phyloP scores from a whole-genome alignment of 30 jellyfish, hydroid and myxozoan genomes.

The Phacellophora camtschatica region DNA sequence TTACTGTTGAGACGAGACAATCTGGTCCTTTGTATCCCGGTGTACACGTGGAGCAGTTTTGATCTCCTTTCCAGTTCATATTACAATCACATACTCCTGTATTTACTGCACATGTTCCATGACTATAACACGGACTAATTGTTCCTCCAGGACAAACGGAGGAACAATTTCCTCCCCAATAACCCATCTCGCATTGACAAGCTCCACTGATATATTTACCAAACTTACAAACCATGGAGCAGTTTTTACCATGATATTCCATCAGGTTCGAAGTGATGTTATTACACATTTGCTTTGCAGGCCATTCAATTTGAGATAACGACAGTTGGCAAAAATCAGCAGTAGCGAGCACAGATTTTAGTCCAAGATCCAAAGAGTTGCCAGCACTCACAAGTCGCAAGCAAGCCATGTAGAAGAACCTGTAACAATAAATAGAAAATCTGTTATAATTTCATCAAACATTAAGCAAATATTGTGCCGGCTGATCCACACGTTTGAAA shows the following conservation, averaged over 20 bases:
- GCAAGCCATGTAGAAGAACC: conserved; percentile 56
- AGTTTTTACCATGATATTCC: conserved; percentile 22
- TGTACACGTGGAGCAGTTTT: conserved; percentile 43
- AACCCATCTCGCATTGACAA: conserved; percentile 45
- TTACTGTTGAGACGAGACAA: neutral
- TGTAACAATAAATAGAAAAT: too few relatives aligned
- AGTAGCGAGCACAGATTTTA: neutral
- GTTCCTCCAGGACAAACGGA: conserved; percentile 60
- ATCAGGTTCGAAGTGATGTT: neutral
- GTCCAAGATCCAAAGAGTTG: neutral
- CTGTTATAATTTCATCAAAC: too few relatives aligned
- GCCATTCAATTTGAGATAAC: conserved; percentile 27
- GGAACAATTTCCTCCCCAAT: conserved; percentile 43
- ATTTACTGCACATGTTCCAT: conserved; percentile 20
- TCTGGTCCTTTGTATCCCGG: conserved; percentile 46
- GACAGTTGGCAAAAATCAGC: conserved; percentile 58
- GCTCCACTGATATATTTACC: conserved; percentile 2
- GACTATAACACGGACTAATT: conserved; percentile 39
- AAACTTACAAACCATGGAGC: conserved; percentile 29
- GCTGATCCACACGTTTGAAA: too few relatives aligned
- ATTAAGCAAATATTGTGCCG: too few relatives aligned
- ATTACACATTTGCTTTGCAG: conserved; percentile 37
- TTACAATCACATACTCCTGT: conserved; percentile 53
- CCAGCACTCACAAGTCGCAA: conserved; percentile 11
- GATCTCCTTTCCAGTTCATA: conserved; percentile 46